Evolutionary conservation across 2,888 invertebrate genomes (phyloP).

Genomic region (Heliconius ethilla): DNA sequence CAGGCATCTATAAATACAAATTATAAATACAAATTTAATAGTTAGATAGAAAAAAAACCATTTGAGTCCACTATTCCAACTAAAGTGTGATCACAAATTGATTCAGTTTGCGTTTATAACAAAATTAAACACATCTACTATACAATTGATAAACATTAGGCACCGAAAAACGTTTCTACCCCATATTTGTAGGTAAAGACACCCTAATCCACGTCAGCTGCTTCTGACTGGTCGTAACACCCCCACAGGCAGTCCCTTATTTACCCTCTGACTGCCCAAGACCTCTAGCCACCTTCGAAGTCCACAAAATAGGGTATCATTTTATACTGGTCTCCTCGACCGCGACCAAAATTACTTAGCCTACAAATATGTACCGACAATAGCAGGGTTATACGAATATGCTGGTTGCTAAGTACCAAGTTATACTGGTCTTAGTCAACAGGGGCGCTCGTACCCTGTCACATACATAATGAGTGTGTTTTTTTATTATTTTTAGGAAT

Average conservation of each 20-base stretch:
- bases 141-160: constrained; percentile 52
- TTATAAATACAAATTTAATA: too few relatives aligned
- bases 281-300: constrained; percentile 51
- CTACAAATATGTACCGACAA: constrained; percentile 48
- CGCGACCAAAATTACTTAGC: constrained; percentile 53
- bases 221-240: constrained; percentile 71
- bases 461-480: constrained; percentile 72
- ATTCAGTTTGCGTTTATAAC: constrained; percentile 42
- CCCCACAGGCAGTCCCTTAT: constrained; percentile 57
- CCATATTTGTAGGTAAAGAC: constrained; percentile 74
- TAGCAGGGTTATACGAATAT: constrained; percentile 41
- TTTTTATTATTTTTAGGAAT: constrained; percentile 55
- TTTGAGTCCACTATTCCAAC: not conserved
- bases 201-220: constrained; percentile 81
- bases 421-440: constrained; percentile 50
- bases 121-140: constrained; percentile 46
- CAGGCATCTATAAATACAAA: not conserved
- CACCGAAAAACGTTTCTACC: constrained; percentile 52
- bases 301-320: constrained; percentile 54
- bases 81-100: constrained; percentile 35
- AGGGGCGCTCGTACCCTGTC: constrained; percentile 62
- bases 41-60: not conserved
- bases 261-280: constrained; percentile 61
- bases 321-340: constrained; percentile 53
- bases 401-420: constrained; percentile 51